Evolutionary conservation across 2,888 invertebrate species (phyloP), one percentile per base, ranked within the genome.

Genomic region (Drosophila meridiana): DNA sequence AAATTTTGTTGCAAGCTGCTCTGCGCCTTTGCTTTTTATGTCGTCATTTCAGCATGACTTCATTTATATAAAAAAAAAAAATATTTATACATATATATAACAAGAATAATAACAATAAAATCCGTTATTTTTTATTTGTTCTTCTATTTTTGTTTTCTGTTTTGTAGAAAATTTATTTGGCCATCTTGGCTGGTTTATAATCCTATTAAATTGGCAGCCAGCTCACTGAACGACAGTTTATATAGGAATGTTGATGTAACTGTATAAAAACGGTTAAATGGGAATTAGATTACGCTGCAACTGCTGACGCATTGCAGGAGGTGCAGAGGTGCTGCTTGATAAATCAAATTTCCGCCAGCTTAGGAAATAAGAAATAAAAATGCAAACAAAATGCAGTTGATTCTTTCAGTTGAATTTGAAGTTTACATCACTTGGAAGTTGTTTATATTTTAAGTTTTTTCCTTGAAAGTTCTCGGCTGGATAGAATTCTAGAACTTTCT

Each of bases 1-100:
- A 89, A 82, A 87, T 86, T 88, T 73, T 38, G 1, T 2, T 1
- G 55, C 62, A 61, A 55, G 61, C 73, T 78, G 78, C 80, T 63
- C 43, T 40, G 52, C 34, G 52, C 52, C 43, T 47, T 52, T 60
- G 55, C 52, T 62, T 76, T 88, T 80, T 69, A 71, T 75, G 71
- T 65, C 73, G 66, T 53, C 70, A 68, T 76, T 76, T 75, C 63
- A 60, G 61, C 50, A 55, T 73, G 73, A 69, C 78, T 84, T 73
- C 79, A 81, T 87, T 81, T 88, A 36, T 28, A 55, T n/a, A 34
- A 69, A 73, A 69, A 87, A 30, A 20, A 34, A 20, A n/a, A 20
- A 42, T n/a, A 1, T 76, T 76, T 83, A 86, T 88, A 32, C 14
- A 78, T 83, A 32, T 30, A 30, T 26, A 30, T 73, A 75, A 72